A percentile compares a stretch with the other conserved stretches of the same genome.
Conservation (phyloP, 2,888 invertebrate species). For the Elaeidobius kamerunicus region DNA sequence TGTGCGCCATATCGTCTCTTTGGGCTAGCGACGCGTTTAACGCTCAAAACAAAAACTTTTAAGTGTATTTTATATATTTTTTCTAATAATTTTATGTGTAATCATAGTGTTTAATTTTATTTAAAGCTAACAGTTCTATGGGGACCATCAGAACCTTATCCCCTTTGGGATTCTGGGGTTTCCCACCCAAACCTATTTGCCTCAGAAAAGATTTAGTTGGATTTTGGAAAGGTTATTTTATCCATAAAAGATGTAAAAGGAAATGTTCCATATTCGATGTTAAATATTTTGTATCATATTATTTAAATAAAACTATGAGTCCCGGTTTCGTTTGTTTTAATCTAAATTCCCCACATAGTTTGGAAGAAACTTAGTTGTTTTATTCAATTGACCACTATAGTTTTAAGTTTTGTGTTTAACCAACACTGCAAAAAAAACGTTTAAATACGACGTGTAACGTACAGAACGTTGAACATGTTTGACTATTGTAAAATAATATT, state of each 20-base stretch:
- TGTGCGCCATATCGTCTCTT: conserved; percentile 51
- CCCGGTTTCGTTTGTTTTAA: background rate
- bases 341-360: no score
- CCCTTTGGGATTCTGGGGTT: conserved; percentile 36
- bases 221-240: conserved; percentile 79
- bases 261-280: conserved; percentile 34
- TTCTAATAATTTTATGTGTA: conserved; percentile 36
- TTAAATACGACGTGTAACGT: no score
- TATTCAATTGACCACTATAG: no score
- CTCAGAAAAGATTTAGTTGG: conserved; percentile 72
- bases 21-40: conserved; percentile 48
- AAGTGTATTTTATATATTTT: conserved; percentile 45
- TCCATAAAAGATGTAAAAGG: conserved; percentile 73
- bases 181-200: conserved; percentile 51
- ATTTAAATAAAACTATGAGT: conserved; percentile 26
- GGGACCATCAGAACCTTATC: conserved; percentile 7
- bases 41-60: conserved; percentile 45
- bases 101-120: conserved; percentile 38
- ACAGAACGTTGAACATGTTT: no score
- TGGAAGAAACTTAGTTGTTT: no score
- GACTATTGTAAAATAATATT: no score
- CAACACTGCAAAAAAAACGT: no score
- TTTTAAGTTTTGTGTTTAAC: no score
- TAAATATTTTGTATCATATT: conserved; percentile 35
- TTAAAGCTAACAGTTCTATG: conserved; percentile 20